phyloP scores from a whole-genome alignment of 2,888 invertebrate species.

The Tetranychus piercei region DNA sequence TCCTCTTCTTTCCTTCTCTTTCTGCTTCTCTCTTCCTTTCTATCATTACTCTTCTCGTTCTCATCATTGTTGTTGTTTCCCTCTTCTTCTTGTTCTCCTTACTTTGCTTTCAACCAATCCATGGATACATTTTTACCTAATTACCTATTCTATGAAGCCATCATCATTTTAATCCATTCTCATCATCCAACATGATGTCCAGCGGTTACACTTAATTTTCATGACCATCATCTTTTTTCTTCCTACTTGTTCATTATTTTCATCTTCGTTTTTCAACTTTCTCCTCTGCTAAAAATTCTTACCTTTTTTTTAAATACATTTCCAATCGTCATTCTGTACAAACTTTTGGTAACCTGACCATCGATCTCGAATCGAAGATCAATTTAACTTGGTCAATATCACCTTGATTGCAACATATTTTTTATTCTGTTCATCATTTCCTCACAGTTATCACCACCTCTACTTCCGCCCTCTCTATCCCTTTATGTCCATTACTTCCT shows the following conservation, averaged over 20 bases:
- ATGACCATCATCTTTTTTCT: background rate
- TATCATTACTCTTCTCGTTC: background rate
- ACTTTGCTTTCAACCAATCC: background rate
- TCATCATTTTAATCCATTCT: background rate
- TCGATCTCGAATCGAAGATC: background rate
- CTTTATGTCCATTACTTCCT: background rate
- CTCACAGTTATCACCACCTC: background rate
- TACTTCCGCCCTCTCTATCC: background rate
- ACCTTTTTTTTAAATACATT: background rate
- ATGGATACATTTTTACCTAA: background rate
- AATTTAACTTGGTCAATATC: background rate
- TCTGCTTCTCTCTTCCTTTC: background rate
- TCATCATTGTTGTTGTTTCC: background rate
- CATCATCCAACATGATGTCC: background rate
- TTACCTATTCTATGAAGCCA: background rate
- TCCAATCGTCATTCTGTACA: background rate
- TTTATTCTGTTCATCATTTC: background rate
- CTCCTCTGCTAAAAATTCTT: background rate
- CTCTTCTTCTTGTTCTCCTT: slow-evolving; percentile 9
- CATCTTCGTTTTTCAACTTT: background rate
- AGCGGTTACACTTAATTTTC: background rate
- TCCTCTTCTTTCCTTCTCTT: background rate
- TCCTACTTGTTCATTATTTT: background rate
- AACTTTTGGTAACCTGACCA: background rate
- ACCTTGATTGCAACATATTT: background rate